Evolutionary conservation across 2,888 invertebrate species (phyloP).

Genomic region (Drosophila barbarae): DNA sequence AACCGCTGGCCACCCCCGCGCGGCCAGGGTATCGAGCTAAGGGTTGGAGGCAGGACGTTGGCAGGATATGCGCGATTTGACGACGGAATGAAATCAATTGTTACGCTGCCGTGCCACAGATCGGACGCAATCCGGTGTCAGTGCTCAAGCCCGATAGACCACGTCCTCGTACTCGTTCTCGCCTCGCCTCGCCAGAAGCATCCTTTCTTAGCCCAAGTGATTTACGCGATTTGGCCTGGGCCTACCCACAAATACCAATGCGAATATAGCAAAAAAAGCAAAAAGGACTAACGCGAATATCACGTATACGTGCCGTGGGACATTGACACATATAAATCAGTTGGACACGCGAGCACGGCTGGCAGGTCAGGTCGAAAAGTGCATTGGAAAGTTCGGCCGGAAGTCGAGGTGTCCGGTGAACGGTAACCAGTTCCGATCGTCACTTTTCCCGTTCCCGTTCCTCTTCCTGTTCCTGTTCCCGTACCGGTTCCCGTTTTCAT

Average conservation of each 20-base stretch:
- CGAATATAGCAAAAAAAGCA: conserved; percentile 1
- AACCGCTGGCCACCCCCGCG: conserved; percentile 47
- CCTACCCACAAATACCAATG: conserved; percentile 32
- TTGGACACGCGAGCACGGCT: conserved; percentile 47
- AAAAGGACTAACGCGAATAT: conserved; percentile 18
- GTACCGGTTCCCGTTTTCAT: conserved; percentile 79
- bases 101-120: conserved; percentile 80
- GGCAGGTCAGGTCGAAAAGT: conserved; percentile 57
- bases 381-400: conserved; percentile 78
- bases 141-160: conserved; percentile 48
- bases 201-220: conserved; percentile 45
- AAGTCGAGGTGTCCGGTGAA: conserved; percentile 81
- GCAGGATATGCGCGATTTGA: conserved; percentile 79
- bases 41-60: conserved; percentile 49
- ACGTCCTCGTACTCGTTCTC: conserved; percentile 13
- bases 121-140: conserved; percentile 79
- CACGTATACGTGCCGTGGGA: conserved; percentile 23
- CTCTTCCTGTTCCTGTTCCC: conserved; percentile 80
- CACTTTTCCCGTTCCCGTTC: conserved; percentile 81
- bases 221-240: conserved; percentile 58
- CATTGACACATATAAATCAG: conserved; percentile 61
- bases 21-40: conserved; percentile 28
- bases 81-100: conserved; percentile 80
- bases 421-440: conserved; percentile 81
- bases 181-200: conserved; percentile 21